Evolutionary conservation across 2,888 invertebrate species (phyloP).

Genomic region (Entomobrya proxima): DNA sequence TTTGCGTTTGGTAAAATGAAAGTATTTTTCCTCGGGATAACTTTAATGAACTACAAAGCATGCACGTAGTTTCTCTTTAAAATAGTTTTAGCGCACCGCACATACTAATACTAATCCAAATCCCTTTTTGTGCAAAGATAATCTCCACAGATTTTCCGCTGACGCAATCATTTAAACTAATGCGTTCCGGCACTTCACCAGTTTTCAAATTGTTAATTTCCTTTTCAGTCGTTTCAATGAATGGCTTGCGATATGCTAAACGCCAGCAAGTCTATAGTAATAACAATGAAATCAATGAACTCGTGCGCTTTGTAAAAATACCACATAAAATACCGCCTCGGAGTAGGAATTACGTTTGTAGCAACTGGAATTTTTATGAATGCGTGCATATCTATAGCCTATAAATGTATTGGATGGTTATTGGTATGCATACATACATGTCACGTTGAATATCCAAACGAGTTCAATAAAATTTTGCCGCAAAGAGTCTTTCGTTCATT

Average conservation of each 20-base stretch:
- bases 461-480: constrained; percentile 9
- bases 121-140: background rate
- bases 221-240: background rate
- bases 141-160: constrained; percentile 35
- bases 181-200: constrained; percentile 57
- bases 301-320: background rate
- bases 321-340: background rate
- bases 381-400: no score
- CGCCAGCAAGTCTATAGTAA: no score
- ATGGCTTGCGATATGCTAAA: background rate
- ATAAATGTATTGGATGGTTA: no score
- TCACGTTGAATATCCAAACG: background rate
- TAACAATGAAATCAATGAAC: background rate
- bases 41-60: background rate
- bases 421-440: no score
- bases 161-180: constrained; percentile 32
- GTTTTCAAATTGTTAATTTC: constrained; percentile 61
- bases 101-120: background rate
- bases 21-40: background rate
- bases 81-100: background rate
- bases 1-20: background rate
- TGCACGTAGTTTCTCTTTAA: background rate
- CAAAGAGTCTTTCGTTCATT: background rate
- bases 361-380: constrained; percentile 40
- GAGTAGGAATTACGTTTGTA: background rate